A percentile compares a stretch with the other conserved stretches of the same genome.
Evolutionary conservation across 2,113 vertebrate species (phyloP).

Genomic region (Hyperopisus bebe): DNA sequence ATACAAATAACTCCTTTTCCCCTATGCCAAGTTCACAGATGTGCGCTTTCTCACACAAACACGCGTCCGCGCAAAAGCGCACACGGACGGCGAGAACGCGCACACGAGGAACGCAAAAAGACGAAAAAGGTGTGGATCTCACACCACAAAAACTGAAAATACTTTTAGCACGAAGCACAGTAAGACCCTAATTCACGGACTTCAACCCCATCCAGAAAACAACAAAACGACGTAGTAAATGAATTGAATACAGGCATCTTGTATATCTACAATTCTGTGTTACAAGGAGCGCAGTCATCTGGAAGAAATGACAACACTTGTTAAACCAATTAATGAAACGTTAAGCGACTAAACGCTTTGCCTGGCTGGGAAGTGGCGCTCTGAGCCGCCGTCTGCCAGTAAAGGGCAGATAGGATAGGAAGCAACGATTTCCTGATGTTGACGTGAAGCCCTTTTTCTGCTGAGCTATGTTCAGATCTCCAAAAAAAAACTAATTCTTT

Average conservation of each 20-base stretch:
- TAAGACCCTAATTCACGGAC: background rate
- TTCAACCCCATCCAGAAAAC: background rate
- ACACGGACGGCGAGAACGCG: background rate
- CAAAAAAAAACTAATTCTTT: background rate
- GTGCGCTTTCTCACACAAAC: background rate
- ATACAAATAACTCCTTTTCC: background rate
- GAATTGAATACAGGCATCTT: background rate
- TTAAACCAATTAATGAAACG: conserved; percentile 1
- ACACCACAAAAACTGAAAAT: too few relatives aligned
- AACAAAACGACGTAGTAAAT: background rate
- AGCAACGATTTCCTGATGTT: background rate
- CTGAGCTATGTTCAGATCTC: background rate
- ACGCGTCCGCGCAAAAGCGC: background rate
- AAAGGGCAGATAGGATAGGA: background rate
- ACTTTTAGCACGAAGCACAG: background rate
- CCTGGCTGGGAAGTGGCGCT: background rate
- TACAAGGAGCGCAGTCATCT: background rate
- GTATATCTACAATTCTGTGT: background rate
- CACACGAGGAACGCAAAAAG: background rate
- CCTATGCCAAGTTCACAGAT: conserved; percentile 7
- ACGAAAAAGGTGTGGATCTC: background rate
- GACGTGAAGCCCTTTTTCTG: background rate
- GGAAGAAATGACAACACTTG: conserved; percentile 1
- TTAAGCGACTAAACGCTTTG: background rate
- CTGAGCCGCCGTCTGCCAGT: background rate